A percentile compares a stretch with the other conserved stretches of the same genome.
These are phyloP conservation scores for Pangasius sanitwongsei DNA, from an alignment of 2,797 vertebrate species.

Conservation along the genomic window DNA sequence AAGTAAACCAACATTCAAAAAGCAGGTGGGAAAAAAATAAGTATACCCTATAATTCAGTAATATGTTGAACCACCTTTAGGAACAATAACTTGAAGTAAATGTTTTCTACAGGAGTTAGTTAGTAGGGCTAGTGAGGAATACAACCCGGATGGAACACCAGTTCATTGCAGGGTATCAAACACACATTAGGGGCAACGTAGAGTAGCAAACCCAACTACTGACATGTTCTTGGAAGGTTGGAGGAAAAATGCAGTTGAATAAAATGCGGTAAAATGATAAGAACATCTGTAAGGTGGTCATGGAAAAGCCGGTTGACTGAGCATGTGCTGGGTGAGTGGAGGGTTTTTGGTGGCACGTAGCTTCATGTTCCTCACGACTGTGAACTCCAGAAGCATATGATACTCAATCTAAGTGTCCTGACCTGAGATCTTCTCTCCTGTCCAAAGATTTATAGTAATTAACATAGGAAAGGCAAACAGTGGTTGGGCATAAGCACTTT, in stretches of 20 bases:
- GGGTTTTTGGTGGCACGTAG: background rate
- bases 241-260: background rate
- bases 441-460: background rate
- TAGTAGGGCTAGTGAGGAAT: background rate
- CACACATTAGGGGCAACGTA: background rate
- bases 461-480: background rate
- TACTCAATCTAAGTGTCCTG: background rate
- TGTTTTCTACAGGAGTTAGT: background rate
- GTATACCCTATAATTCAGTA: background rate
- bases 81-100: background rate
- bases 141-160: background rate
- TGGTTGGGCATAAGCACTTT: background rate
- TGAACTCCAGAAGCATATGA: background rate
- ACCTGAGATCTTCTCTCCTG: background rate
- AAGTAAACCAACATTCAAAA: background rate
- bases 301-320: background rate
- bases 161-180: background rate
- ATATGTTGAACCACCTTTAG: background rate
- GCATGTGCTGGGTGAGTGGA: background rate
- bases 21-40: background rate
- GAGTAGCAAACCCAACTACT: background rate
- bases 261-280: background rate
- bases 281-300: background rate
- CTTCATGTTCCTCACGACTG: background rate
- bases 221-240: background rate